Percentiles rank a stretch among this genome's conserved stretches.
Conservation (phyloP, 2,888 invertebrate genomes). For the Meliscaeva auricollis region DNA sequence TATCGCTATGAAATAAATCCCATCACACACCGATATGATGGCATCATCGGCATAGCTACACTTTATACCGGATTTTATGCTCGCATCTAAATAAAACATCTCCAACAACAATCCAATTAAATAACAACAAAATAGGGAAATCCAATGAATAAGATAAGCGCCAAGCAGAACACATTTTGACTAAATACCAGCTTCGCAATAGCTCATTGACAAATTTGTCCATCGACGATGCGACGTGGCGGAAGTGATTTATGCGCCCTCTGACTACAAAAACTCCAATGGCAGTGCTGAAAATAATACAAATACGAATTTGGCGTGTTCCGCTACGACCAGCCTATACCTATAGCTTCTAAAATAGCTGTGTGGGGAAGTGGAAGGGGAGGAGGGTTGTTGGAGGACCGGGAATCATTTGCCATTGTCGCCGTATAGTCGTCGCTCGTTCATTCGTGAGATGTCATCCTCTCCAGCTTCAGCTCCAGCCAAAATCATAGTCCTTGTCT, state of each 20-base stretch:
- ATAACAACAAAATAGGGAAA: constrained; percentile 69
- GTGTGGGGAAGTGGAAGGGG: not conserved
- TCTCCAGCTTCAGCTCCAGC: not conserved
- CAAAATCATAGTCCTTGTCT: not conserved
- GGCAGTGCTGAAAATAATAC: no score
- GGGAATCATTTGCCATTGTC: constrained; percentile 1
- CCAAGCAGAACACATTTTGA: constrained; percentile 52
- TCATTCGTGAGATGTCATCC: not conserved
- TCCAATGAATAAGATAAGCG: constrained; percentile 61
- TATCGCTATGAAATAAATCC: no score
- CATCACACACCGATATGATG: no score
- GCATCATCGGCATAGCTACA: no score
- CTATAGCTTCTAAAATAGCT: not conserved
- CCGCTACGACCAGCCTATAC: not conserved
- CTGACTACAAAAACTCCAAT: constrained; percentile 35
- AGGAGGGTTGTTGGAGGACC: no score
- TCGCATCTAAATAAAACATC: constrained; percentile 65
- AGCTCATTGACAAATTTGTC: constrained; percentile 74
- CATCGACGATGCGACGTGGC: constrained; percentile 62
- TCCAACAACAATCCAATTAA: constrained; percentile 72
- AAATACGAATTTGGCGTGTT: constrained; percentile 34
- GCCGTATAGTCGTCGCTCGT: no score
- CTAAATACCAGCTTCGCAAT: constrained; percentile 65
- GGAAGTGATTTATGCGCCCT: constrained; percentile 72
- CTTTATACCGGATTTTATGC: constrained; percentile 1